Evolutionary conservation across 2,113 vertebrate species (phyloP).

Genomic region (Carettochelys insculpta): DNA sequence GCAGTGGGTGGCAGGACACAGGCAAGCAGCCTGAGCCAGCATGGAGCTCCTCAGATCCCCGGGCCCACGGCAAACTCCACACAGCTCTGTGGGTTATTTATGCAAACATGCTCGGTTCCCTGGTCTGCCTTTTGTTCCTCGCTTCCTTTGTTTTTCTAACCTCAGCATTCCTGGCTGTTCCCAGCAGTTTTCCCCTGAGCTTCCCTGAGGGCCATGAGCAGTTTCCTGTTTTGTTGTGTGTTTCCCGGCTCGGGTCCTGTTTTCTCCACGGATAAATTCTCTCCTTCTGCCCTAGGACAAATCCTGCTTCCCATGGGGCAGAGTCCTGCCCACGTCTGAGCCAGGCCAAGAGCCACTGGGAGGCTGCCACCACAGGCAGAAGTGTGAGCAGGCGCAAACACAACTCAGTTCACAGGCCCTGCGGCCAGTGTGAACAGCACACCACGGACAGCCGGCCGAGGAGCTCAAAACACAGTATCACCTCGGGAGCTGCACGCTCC

Average conservation of each 20-base stretch:
- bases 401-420: fast-evolving
- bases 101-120: neutral
- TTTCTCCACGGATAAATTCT: constrained; percentile 24
- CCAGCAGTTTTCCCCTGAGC: neutral
- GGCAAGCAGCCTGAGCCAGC: fast-evolving
- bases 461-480: no score
- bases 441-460: neutral
- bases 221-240: neutral
- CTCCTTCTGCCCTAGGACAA: neutral
- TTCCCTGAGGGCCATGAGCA: constrained; percentile 33
- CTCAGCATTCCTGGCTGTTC: neutral
- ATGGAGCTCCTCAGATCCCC: neutral
- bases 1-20: fast-evolving
- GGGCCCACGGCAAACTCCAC: neutral
- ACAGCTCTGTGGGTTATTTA: neutral
- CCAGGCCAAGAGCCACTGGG: neutral
- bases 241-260: neutral
- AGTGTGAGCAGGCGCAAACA: fast-evolving
- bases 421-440: neutral
- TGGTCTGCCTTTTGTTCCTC: neutral
- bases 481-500: no score
- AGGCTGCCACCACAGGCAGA: neutral
- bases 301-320: neutral
- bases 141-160: neutral
- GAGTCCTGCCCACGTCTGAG: neutral